Conservation (phyloP, 2,888 invertebrate species). For the Lasioglossum villosulum region DNA sequence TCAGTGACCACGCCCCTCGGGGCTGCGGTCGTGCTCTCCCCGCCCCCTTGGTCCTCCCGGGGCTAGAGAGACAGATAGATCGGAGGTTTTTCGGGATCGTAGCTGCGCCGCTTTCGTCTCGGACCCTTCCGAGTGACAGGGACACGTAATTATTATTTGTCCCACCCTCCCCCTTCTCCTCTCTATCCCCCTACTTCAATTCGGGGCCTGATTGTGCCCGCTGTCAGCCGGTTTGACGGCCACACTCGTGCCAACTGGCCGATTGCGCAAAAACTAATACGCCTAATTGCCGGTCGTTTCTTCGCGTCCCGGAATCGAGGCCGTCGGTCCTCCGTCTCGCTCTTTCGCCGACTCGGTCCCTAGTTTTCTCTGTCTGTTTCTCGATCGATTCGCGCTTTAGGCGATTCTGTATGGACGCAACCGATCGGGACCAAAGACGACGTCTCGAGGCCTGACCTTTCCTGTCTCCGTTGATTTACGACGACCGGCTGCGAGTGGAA, state of each 20-base stretch:
- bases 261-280: constrained; percentile 66
- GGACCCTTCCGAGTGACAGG: constrained; percentile 44
- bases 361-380: background rate
- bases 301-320: constrained; percentile 49
- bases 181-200: background rate
- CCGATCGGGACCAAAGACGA: constrained; percentile 10
- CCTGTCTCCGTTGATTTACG: constrained; percentile 73
- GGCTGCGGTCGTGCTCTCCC: constrained; percentile 17
- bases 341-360: background rate
- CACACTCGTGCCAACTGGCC: constrained; percentile 20
- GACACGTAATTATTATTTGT: constrained; percentile 49
- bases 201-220: constrained; percentile 5
- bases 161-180: background rate
- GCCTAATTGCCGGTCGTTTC: constrained; percentile 66
- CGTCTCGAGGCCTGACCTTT: constrained; percentile 60
- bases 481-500: constrained; percentile 65
- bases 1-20: constrained; percentile 80
- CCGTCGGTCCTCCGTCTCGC: constrained; percentile 1
- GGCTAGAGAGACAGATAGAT: constrained; percentile 79
- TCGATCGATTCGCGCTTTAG: constrained; percentile 53
- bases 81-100: constrained; percentile 75
- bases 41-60: constrained; percentile 29
- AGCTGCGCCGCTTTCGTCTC: constrained; percentile 18
- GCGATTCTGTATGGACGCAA: constrained; percentile 43
- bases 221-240: constrained; percentile 18